Evolutionary conservation across 2,797 vertebrate genomes (phyloP), one percentile per base, ranked within the genome.

Genomic region (Okamejei kenojei): DNA sequence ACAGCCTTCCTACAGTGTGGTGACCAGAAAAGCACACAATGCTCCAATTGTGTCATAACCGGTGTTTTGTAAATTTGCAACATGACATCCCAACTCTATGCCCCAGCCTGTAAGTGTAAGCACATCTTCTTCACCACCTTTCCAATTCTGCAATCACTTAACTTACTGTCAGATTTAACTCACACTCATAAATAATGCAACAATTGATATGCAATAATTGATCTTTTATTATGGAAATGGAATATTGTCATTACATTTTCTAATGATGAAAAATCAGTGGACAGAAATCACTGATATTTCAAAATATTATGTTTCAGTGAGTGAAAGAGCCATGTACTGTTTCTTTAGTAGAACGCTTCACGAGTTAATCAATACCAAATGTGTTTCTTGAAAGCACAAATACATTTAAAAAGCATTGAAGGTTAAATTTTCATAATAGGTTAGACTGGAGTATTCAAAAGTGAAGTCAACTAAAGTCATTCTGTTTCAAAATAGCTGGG

Each of bases 201-300:
- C 23, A 6, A 45, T 38, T 38, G 38, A 38, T 38, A 38, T 38
- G 38, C 23, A 26, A 76, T 2, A 29, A 54, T n/a, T 92, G 32
- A 45, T 26, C 1, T 71, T 32, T 6, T n/a, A n/a, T 74, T 45
- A 6, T 73, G 71, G 71, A 92, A 15, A 29, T 9, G 29, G 35
- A 38, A 61, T 19, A 29, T 84, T 58, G 1, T 58, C 26, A 58
- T 74, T 92, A 45, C 54, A 11, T 54, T 92, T 74, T 76, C 54
- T 6, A 29, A 58, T 74, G 90, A 76, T n/a, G 6, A 74, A 76
- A 90, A 92, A 54, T 35, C 19, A 74, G 15, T 91, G 35, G 54
- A 92, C 90, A 45, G 71, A 92, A 92, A 92, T 29, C 38, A 92
- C 0, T 58, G 38, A 76, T 21, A 76, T 29, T 92, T 74, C 90